phyloP scores from a whole-genome alignment of 53 echinoderm and acorn worm species.

The Apostichopus leukothele region DNA sequence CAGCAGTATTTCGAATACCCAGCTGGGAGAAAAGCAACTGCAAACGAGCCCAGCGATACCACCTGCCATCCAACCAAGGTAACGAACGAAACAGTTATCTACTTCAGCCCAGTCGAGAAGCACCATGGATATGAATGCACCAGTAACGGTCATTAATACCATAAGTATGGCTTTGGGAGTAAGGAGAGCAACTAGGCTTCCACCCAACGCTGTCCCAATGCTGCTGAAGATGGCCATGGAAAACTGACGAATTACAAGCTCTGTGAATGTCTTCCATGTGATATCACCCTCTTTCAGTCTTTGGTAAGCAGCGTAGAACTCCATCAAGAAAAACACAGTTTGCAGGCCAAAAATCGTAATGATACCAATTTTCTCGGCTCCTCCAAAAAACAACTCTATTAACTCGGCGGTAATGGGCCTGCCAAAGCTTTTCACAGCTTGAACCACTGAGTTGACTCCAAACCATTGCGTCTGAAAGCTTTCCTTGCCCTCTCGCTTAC shows the following conservation, averaged over 20 bases:
- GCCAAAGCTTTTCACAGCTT: conserved; percentile 18
- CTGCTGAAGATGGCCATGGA: conserved; percentile 22
- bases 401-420: conserved; percentile 12
- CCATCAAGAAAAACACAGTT: neutral
- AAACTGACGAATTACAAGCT: conserved; percentile 22
- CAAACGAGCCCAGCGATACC: neutral
- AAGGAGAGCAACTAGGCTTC: neutral
- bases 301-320: neutral
- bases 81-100: conserved; percentile 1
- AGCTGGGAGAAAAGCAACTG: neutral
- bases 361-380: neutral
- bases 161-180: neutral
- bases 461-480: conserved; percentile 25
- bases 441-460: neutral
- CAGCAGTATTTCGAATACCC: conserved; percentile 1
- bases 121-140: neutral
- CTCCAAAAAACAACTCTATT: neutral
- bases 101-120: neutral
- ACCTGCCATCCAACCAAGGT: conserved; percentile 19
- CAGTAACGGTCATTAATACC: neutral
- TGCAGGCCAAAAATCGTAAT: neutral
- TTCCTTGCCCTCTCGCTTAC: neutral
- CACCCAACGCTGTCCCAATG: neutral
- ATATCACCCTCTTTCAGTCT: conserved; percentile 9
- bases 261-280: conserved; percentile 11